These are phyloP conservation scores for Parazoanthus darwini DNA, from an alignment of 92 coral and sea anemone species.

Conservation along the genomic window DNA sequence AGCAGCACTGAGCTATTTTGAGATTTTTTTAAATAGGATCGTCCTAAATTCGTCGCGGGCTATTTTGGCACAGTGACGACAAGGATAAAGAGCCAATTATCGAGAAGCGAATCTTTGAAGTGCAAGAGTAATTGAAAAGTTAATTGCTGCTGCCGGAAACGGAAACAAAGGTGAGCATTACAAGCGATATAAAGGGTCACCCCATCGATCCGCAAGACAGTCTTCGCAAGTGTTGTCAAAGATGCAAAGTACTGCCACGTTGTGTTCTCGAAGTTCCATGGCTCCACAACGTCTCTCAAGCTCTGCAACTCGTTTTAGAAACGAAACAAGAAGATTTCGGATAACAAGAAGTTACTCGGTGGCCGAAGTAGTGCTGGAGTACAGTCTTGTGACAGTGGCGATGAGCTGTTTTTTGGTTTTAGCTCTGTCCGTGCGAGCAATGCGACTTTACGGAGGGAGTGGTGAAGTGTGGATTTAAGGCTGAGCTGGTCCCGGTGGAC, in stretches of 20 bases:
- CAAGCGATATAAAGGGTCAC: background rate
- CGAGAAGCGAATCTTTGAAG: background rate
- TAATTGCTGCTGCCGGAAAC: conserved; percentile 5
- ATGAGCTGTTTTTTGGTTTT: background rate
- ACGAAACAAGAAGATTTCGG: background rate
- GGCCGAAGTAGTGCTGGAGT: conserved; percentile 7
- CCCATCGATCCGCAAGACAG: too few species aligned
- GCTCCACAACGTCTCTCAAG: background rate
- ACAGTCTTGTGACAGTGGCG: background rate
- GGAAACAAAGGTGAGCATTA: background rate
- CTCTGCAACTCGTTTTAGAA: background rate
- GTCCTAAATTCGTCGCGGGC: background rate
- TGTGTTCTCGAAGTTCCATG: background rate
- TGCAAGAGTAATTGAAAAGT: conserved; percentile 3
- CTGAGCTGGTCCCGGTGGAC: background rate
- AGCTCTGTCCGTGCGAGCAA: background rate
- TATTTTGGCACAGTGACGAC: background rate
- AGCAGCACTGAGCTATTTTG: too few species aligned
- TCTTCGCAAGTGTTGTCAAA: background rate
- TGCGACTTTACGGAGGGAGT: background rate
- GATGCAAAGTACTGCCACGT: background rate
- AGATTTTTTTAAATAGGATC: background rate
- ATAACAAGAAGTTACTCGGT: background rate
- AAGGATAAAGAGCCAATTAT: conserved; percentile 11
- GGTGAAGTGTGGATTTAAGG: background rate